A percentile compares a stretch with the other conserved stretches of the same genome.
These are phyloP conservation scores for Microctenopoma stevenorrisi DNA, from an alignment of 2,797 vertebrate genomes.

Conservation along the genomic window DNA sequence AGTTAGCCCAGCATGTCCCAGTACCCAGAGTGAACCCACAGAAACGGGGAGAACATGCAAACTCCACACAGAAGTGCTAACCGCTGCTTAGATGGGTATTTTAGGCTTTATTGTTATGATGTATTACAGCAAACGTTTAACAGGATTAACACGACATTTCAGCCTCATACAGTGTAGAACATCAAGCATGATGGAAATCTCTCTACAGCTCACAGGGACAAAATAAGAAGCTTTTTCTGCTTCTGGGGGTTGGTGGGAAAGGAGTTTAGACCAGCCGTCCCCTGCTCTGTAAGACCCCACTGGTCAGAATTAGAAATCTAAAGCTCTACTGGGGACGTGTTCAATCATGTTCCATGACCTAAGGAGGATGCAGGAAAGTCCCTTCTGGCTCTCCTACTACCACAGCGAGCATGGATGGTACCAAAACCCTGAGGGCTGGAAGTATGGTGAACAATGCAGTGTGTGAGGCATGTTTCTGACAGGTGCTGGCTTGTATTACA, in stretches of 20 bases:
- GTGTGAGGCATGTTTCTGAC: conserved; percentile 69
- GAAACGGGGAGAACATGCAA: no score
- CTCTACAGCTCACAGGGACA: conserved; percentile 20
- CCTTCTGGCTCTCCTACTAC: conserved; percentile 27
- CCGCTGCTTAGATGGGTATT: background rate
- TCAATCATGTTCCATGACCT: conserved; percentile 35
- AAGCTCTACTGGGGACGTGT: conserved; percentile 33
- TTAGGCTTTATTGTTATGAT: background rate
- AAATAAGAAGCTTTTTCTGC: conserved; percentile 10
- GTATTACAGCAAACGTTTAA: background rate
- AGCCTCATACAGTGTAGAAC: background rate
- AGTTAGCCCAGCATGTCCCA: no score
- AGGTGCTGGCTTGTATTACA: conserved; percentile 81
- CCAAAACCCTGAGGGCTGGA: conserved; percentile 27
- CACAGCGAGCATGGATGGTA: conserved; percentile 36
- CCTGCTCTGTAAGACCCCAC: background rate
- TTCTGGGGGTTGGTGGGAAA: conserved; percentile 11
- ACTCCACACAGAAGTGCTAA: no score
- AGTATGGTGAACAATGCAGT: conserved; percentile 38
- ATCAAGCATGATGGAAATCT: conserved; percentile 32
- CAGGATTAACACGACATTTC: background rate
- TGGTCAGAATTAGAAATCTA: conserved; percentile 2
- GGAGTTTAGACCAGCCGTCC: background rate
- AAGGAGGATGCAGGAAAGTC: conserved; percentile 38
- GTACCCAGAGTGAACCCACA: no score